Evolutionary conservation across 2,888 invertebrate species (phyloP), one percentile per base, ranked within the genome.

Genomic region (Ophraella communa): DNA sequence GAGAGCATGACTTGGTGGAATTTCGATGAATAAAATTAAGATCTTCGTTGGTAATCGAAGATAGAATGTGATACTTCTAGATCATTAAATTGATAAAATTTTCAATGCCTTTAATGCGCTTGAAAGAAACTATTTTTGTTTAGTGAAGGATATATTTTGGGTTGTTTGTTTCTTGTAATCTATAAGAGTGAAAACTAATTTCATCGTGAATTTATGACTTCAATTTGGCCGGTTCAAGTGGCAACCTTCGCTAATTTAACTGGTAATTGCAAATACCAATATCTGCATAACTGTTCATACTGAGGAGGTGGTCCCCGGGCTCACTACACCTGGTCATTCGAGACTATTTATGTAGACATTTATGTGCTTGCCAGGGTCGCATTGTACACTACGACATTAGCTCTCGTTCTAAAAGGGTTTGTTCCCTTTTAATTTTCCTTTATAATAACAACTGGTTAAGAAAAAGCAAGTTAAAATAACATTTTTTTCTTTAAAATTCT

Each of bases 331-430:
- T 80, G 79, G 80, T 78, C 77, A 79, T 77, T 74, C 74, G 77
- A 77, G 78, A 79, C 78, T 80, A 80, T 81, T 81, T 81, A 80
- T 80, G 80, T 78, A 68, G 79, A 81, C 80, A 79, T 81, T 81
- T 80, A 81, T 80, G 79, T 74, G 76, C 78, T 77, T 78, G 77
- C 75, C 74, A 76, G 77, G 77, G 76, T 75, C 75, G 77, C 76
- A 76, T 78, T 77, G 79, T 77, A 75, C 76, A 74, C 74, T 74
- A 39, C 49, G 4, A 14, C 54, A 49, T 45, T 8, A 55, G 23
- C n/a, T n/a, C n/a, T n/a, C 56, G 47, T 49, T 14, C 45, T 42
- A 11, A 33, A 45, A 11, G 21, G 45, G 11, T 21, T 45, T 45
- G 20, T 14, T 24, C 5, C 27, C 11, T 1, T 11, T 11, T n/a